Base-by-base conservation (phyloP, 2,797 vertebrate genomes). In the Sebastes kiyomatsui region DNA sequence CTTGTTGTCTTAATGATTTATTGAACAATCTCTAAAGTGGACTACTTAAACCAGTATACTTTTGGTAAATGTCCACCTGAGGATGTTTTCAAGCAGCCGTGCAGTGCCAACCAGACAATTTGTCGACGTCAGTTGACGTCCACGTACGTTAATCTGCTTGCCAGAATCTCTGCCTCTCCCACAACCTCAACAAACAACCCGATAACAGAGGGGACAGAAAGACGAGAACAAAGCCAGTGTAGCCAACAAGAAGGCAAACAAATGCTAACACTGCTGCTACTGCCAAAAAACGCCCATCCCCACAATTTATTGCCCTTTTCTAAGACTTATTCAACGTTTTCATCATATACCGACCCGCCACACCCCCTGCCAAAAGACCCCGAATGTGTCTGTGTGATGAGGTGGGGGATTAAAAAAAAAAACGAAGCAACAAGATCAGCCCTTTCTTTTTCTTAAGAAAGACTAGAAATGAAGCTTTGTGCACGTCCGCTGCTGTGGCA, bases 381-480 rank as follows among this genome's bases (percentile, higher is more conserved):
- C 75, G 73, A 90, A 90, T 81, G 83, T 30, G 86, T 90, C 84
- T 85, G 77, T 86, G 88, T 87, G 88, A 89, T 92, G 85, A 88
- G 89, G 85, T 87, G 89, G 91, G 88, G 90, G 81, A 88, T 89
- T 86, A 72, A 85, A 86, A 59, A 42, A 42, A 33, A 90, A 93
- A 90, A 93, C 91, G 93, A 95, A 94, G 91, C 79, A 94, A 94
- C 94, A 95, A 94, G 93, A 90, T 93, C 75, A 77, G 85, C 77
- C 90, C 90, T 96, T 96, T 93, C 87, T 87, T 90, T 92, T 88
- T 77, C 76, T 55, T 69, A 84, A 91, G 93, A 75, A 90, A 94
- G 94, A 94, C 93, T 90, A 94, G 96, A 97, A 97, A 97, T 95
- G 95, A 96, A 94, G 96, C 97, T 97, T 97, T 96, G 96, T 97